phyloP scores from a whole-genome alignment of 2,797 vertebrate species.

The Sebastes melanostomus region DNA sequence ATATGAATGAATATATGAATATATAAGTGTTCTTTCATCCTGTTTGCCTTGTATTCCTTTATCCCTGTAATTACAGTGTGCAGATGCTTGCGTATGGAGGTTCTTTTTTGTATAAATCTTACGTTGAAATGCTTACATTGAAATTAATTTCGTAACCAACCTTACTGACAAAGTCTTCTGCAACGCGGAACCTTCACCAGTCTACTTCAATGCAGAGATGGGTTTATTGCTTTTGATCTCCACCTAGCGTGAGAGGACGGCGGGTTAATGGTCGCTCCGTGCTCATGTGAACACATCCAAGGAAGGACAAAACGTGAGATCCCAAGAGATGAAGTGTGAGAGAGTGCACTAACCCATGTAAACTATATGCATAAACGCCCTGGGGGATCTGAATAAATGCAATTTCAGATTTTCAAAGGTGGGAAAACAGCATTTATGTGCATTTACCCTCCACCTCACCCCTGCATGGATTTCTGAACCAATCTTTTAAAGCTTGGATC shows the following conservation, averaged over 20 bases:
- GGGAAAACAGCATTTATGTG: slow-evolving; percentile 29
- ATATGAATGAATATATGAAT: not conserved
- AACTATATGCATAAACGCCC: slow-evolving; percentile 21
- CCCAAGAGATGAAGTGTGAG: slow-evolving; percentile 13
- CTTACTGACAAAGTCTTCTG: not conserved
- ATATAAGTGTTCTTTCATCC: not conserved
- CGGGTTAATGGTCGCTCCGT: slow-evolving; percentile 13
- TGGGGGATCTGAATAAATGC: slow-evolving; percentile 23
- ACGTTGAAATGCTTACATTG: not conserved
- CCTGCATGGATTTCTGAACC: not conserved
- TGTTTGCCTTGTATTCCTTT: not conserved
- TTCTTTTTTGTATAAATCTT: not conserved
- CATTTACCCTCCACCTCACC: not conserved
- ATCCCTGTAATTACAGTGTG: not conserved
- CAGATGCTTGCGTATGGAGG: not conserved
- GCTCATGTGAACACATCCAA: slow-evolving; percentile 17
- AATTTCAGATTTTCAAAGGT: slow-evolving; percentile 18
- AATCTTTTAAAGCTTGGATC: not conserved
- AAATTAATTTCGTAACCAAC: not conserved
- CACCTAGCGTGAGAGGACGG: not conserved
- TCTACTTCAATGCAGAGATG: not conserved
- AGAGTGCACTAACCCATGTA: slow-evolving; percentile 18
- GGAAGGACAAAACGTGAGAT: slow-evolving; percentile 11
- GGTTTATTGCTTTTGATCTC: slow-evolving; percentile 9
- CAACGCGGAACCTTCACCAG: not conserved